A percentile compares a stretch with the other conserved stretches of the same genome.
These are phyloP conservation scores for Venusia cambrica DNA, from an alignment of 2,888 invertebrate genomes.

Conservation along the genomic window DNA sequence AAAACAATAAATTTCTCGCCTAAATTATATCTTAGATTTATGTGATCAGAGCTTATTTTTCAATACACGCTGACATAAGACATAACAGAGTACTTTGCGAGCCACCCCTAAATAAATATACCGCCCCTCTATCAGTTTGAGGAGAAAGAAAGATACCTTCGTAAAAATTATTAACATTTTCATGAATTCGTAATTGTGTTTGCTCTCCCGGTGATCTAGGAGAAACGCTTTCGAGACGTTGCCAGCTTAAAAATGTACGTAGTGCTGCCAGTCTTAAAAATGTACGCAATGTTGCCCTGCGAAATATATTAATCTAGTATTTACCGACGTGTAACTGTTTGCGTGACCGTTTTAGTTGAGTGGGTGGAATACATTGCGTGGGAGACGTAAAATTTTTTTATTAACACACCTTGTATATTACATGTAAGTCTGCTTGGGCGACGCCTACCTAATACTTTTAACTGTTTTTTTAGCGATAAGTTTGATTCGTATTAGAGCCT, in stretches of 20 bases:
- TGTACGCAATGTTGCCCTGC: constrained; percentile 34
- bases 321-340: constrained; percentile 23
- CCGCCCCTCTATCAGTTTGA: constrained; percentile 49
- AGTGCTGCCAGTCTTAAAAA: constrained; percentile 40
- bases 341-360: constrained; percentile 18
- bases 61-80: too few relatives aligned
- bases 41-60: too few relatives aligned
- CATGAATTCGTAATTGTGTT: constrained; percentile 62
- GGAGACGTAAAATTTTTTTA: constrained; percentile 2
- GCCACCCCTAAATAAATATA: constrained; percentile 54
- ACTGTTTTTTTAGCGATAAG: too few relatives aligned
- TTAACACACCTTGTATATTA: too few relatives aligned
- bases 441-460: too few relatives aligned
- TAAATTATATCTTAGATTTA: too few relatives aligned
- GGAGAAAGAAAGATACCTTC: constrained; percentile 42
- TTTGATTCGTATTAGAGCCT: too few relatives aligned
- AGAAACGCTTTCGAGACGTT: constrained; percentile 37
- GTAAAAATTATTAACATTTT: constrained; percentile 67
- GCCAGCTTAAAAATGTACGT: constrained; percentile 42
- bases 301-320: constrained; percentile 28
- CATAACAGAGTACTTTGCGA: too few relatives aligned
- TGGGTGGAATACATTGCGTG: constrained; percentile 1
- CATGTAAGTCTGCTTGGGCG: too few relatives aligned
- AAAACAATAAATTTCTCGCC: too few relatives aligned
- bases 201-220: constrained; percentile 44